Base-by-base conservation (phyloP, 2,113 vertebrate genomes). In the Catagonus wagneri region DNA sequence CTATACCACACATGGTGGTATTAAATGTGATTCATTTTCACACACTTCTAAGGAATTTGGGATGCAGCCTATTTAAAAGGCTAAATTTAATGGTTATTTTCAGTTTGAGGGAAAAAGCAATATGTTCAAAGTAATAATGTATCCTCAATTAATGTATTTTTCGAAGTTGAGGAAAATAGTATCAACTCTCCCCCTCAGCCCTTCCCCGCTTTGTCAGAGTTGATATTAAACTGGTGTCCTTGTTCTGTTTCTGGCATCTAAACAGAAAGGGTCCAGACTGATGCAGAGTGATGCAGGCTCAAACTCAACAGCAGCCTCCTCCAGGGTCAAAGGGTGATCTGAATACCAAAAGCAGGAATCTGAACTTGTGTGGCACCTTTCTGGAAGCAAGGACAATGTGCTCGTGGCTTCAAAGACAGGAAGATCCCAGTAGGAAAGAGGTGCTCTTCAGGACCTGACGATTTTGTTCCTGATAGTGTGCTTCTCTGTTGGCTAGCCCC, bases 71-170 rank as follows among this genome's bases (percentile, higher is more conserved):
- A 84, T 94, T 90, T 94, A 90, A 89, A 89, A 96, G 78, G 63
- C 86, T 92, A 83, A 71, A 94, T 92, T 90, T 96, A 96, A 88
- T 93, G 90, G 56, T 54, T 20, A 44, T 88, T 32, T 95, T 97
- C 89, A 90, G 22, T 79, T 94, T 83, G 89, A 96, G 34, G 60
- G 0, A 19, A 65, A 93, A 92, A 93, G 58, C 54, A 85, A 29
- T 93, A 83, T 66, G 92, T 93, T 94, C 60, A 93, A 96, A 83
- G 39, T 83, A 56, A 95, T 92, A 89, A 72, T 81, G 89, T 95
- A 86, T 85, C 68, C 69, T 89, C 63, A 83, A 74, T n/a, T n/a
- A n/a, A n/a, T n/a, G n/a, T n/a, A n/a, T n/a, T n/a, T n/a, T n/a
- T n/a, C n/a, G n/a, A 81, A 79, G 68, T 83, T 96, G 58, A 84